Evolutionary conservation across 2,888 invertebrate genomes (phyloP).

Genomic region (Sylvicola cinctus): DNA sequence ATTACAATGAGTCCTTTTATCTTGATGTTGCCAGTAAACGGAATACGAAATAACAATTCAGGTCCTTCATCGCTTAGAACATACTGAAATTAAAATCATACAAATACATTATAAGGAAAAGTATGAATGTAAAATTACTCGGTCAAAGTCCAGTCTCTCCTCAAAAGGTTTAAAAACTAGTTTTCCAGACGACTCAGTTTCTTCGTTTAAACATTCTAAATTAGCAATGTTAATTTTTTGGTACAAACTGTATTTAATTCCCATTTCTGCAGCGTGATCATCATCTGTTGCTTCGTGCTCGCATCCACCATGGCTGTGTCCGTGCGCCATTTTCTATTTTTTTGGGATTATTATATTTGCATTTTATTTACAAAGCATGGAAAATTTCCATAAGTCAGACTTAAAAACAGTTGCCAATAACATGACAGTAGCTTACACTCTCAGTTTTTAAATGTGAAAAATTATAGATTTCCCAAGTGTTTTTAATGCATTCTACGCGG

Average conservation of each 20-base stretch:
- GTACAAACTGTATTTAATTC: constrained; percentile 43
- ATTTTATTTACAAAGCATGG: too few relatives aligned
- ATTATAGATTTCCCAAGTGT: too few relatives aligned
- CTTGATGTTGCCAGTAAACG: constrained; percentile 90
- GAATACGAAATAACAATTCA: constrained; percentile 89
- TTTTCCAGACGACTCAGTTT: constrained; percentile 66
- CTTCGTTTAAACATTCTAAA: constrained; percentile 81
- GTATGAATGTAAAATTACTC: constrained; percentile 29
- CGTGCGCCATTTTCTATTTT: too few relatives aligned
- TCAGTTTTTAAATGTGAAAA: too few relatives aligned
- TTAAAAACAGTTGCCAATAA: too few relatives aligned
- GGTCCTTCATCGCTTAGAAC: constrained; percentile 94
- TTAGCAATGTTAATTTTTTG: constrained; percentile 75
- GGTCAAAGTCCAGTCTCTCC: constrained; percentile 49
- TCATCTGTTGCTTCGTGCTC: constrained; percentile 21
- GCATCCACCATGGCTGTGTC: constrained; percentile 21
- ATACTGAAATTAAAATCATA: constrained; percentile 29
- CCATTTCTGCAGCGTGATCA: constrained; percentile 22
- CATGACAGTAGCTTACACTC: too few relatives aligned
- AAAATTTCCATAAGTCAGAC: too few relatives aligned
- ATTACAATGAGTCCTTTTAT: constrained; percentile 81
- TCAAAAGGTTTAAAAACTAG: constrained; percentile 86
- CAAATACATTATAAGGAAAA: background rate
- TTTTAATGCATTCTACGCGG: too few relatives aligned
- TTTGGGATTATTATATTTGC: too few relatives aligned